Base-by-base conservation (phyloP, 2,113 vertebrate species). In the Microcebus ravelobensis region DNA sequence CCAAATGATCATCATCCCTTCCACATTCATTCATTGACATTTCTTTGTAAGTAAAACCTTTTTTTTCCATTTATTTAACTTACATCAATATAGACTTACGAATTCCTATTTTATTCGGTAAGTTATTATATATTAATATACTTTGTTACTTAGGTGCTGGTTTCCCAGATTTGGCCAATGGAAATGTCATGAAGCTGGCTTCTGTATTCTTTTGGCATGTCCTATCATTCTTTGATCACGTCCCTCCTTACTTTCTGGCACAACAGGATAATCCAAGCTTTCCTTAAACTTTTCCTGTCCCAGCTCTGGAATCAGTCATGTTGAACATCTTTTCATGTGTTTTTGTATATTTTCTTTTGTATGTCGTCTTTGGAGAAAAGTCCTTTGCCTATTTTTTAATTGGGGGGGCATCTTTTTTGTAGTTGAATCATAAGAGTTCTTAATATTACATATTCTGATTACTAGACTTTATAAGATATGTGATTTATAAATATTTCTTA, bases 121-220 rank as follows among this genome's bases (percentile, higher is more conserved):
- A 83, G 27, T 59, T 57, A 52, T 39, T 84, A 34, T 81, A 6
- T 88, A 42, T 73, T 71, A 71, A 71, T 87, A 23, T 68, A 31
- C 59, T 73, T 63, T 76, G 48, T 87, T 94, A 74, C 36, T 65
- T 88, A 57, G 67, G 17, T 70, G 48, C 68, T 83, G 31, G 29
- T 89, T 77, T 82, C 77, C 29, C 68, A 67, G 29, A 67, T 94
- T 55, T 89, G 68, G 55, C 68, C 59, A 89, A 11, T 59, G 17
- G 61, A 48, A 59, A 39, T 36, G 7, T 36, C 31, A 59, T 87
- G 59, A 89, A 2, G 21, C 48, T 94, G 77, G 45, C 45, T 52
- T 31, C 57, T 89, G 11, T 94, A 36, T 94, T 76, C 76, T 94
- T 87, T 71, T 39, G 65, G 70, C 52, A 87, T 83, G 48, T 57